Conservation (phyloP, 2,113 vertebrate genomes). For the Ariopsis seemanni region DNA sequence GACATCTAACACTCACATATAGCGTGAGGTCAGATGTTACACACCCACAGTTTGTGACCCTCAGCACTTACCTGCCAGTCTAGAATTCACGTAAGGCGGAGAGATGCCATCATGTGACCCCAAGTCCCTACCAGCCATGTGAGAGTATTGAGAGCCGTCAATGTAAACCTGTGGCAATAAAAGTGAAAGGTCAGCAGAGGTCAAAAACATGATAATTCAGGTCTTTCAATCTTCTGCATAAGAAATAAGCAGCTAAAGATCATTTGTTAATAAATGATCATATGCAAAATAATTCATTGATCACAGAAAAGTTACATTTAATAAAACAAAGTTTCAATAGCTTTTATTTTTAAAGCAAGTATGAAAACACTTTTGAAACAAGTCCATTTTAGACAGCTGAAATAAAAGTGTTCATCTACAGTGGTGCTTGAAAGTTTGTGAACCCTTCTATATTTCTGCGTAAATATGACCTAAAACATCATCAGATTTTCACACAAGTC, state of each 20-base stretch:
- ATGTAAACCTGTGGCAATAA: slow-evolving; percentile 80
- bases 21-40: not conserved
- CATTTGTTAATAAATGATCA: not conserved
- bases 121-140: slow-evolving; percentile 84
- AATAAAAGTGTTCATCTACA: no score
- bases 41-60: not conserved
- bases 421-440: no score
- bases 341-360: not conserved
- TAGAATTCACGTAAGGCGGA: slow-evolving; percentile 89
- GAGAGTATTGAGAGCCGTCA: slow-evolving; percentile 87
- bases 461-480: no score
- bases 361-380: not conserved
- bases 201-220: not conserved
- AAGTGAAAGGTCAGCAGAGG: not conserved
- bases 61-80: slow-evolving; percentile 86
- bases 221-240: not conserved
- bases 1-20: not conserved
- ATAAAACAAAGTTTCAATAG: not conserved
- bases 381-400: not conserved
- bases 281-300: not conserved
- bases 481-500: no score
- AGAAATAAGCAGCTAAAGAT: not conserved
- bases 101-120: slow-evolving; percentile 90
- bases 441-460: no score
- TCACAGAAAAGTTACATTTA: not conserved